Conservation (phyloP, 2,113 vertebrate genomes). For the Gadus chalcogrammus region DNA sequence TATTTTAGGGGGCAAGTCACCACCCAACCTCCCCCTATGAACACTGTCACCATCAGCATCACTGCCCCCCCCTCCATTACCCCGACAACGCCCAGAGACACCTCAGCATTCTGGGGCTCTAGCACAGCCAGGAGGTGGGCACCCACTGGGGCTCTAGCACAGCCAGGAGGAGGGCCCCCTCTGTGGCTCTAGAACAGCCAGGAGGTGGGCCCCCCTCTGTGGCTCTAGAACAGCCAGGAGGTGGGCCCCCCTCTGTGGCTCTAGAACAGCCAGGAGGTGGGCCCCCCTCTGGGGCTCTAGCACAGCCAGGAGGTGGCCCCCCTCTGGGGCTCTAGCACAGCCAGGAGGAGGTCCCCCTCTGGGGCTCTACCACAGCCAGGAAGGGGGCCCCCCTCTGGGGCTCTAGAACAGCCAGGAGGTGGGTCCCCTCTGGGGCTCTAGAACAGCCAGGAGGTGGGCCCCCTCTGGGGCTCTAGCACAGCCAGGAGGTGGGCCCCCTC, state of each 20-base stretch:
- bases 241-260: conserved; percentile 89
- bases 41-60: background rate
- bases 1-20: too few species aligned
- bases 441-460: conserved; percentile 90
- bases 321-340: conserved; percentile 64
- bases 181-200: conserved; percentile 78
- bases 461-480: conserved; percentile 88
- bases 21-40: too few species aligned
- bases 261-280: conserved; percentile 28
- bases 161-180: conserved; percentile 84
- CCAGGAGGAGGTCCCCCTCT: conserved; percentile 96
- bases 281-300: conserved; percentile 29
- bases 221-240: conserved; percentile 81
- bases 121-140: conserved; percentile 89
- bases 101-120: conserved; percentile 10
- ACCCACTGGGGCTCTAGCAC: conserved; percentile 91
- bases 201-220: conserved; percentile 71
- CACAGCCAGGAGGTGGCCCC: conserved; percentile 87
- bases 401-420: conserved; percentile 85
- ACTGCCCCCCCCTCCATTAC: too few species aligned
- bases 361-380: conserved; percentile 73
- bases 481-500: too few species aligned
- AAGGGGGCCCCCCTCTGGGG: background rate
- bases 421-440: conserved; percentile 57
- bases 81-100: too few species aligned